Conservation (phyloP, 2,797 vertebrate genomes). For the Micrastur ruficollis region DNA sequence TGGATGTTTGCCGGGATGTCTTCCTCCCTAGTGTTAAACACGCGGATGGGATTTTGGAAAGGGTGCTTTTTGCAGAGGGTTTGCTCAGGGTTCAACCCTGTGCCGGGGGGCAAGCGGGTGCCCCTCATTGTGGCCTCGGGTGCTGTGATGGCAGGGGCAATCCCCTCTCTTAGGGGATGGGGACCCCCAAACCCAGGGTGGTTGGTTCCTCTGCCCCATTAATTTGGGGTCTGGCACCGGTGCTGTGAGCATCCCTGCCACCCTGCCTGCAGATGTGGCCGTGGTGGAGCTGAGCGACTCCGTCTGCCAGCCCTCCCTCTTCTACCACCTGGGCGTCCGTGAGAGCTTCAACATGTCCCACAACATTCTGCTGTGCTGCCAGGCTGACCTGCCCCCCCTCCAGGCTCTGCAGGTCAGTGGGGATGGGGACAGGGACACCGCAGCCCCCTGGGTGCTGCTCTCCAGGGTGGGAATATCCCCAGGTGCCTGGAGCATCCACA, state of each 20-base stretch:
- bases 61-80: background rate
- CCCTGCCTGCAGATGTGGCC: constrained; percentile 80
- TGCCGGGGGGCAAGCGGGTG: accelerated
- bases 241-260: accelerated
- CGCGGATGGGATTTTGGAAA: accelerated
- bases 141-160: background rate
- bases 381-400: constrained; percentile 80
- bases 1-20: background rate
- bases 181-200: background rate
- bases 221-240: accelerated
- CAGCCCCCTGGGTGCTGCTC: background rate
- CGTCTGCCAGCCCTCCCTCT: constrained; percentile 86
- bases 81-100: background rate
- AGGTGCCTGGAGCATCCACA: background rate
- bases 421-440: background rate
- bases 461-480: background rate
- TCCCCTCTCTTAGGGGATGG: background rate
- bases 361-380: constrained; percentile 87
- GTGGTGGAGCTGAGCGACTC: constrained; percentile 88
- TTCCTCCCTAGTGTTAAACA: background rate
- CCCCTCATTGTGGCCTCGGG: background rate
- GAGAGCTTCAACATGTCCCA: constrained; percentile 94
- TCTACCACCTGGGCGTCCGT: constrained; percentile 89
- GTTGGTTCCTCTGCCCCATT: background rate
- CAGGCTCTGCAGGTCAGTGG: constrained; percentile 83